Base-by-base conservation (phyloP, 2,797 vertebrate species). In the Coilia nasus region DNA sequence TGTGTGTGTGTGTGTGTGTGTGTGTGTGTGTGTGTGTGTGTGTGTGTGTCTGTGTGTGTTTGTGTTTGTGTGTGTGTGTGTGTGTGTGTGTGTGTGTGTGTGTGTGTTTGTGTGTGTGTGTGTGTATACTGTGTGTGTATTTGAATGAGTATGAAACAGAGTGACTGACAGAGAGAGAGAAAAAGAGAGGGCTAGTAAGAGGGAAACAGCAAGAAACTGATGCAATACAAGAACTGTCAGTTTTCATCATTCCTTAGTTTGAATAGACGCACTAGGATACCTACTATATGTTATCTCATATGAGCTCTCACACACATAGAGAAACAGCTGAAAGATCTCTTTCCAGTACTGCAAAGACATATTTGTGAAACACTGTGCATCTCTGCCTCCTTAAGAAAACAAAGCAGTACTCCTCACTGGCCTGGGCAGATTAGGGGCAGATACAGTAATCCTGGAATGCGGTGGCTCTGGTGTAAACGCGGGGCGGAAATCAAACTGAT, bases 241-340 rank as follows among this genome's bases (percentile, higher is more conserved):
- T 50, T 57, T 19, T 14, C 10, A 71, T 10, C 25, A 9, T 14
- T 67, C 64, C 64, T 64, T 7, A 31, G 67, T 75, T 75, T 75
- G 6, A 25, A 35, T 23, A 64, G 1, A n/a, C 23, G 14, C 15
- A 5, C 12, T 35, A 19, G 3, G 28, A 31, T 31, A 75, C 28
- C 50, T 14, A 54, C 50, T 10, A 6, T 35, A 17, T 35, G 1
- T 75, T 17, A 75, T 15, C 28, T 75, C 11, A 19, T 41, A 28
- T 75, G 67, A 75, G 19, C 67, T 75, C 31, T 75, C 67, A 35
- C 67, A 75, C 67, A 75, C 67, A 75, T 75, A 35, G 25, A 75
- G 35, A 41, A 41, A 41, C 35, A 41, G 5, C 35, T 41, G 35
- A 41, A 2, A 41, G 35, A 41, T 41, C 2, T 41, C 35, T 41